Percentiles rank a stretch among this genome's conserved stretches.
These are phyloP conservation scores for Thymelicus acteon DNA, from an alignment of 2,888 invertebrate species.

Conservation along the genomic window DNA sequence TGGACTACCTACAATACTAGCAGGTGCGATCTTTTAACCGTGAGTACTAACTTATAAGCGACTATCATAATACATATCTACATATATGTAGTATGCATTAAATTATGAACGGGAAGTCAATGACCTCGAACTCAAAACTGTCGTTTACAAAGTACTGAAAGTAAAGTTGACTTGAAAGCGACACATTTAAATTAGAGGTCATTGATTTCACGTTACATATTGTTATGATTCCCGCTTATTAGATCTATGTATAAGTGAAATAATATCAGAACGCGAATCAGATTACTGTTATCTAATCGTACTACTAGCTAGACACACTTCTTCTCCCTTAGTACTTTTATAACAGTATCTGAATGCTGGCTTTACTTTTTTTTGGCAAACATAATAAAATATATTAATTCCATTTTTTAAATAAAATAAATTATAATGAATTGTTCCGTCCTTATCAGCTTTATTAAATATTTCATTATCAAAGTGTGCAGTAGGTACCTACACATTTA, in stretches of 20 bases:
- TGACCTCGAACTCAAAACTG: no score
- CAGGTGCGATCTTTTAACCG: constrained; percentile 30
- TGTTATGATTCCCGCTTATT: no score
- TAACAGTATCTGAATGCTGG: background rate
- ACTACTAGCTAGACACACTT: background rate
- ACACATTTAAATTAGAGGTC: no score
- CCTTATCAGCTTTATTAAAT: background rate
- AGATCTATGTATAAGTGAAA: background rate
- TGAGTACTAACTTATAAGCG: no score
- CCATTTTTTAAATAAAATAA: background rate
- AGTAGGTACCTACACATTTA: background rate
- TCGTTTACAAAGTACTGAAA: no score
- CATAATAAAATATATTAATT: no score
- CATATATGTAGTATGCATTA: background rate
- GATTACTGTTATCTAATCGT: constrained; percentile 7
- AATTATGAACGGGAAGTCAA: no score
- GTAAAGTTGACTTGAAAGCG: no score
- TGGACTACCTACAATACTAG: constrained; percentile 31
- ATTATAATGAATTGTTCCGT: background rate
- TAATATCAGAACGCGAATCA: background rate
- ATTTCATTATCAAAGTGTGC: background rate
- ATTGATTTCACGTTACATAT: no score
- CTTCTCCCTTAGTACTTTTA: background rate
- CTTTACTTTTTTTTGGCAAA: background rate
- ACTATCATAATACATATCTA: background rate